Conservation (phyloP, 1,140 invertebrate species). For the Magallana gigas region DNA sequence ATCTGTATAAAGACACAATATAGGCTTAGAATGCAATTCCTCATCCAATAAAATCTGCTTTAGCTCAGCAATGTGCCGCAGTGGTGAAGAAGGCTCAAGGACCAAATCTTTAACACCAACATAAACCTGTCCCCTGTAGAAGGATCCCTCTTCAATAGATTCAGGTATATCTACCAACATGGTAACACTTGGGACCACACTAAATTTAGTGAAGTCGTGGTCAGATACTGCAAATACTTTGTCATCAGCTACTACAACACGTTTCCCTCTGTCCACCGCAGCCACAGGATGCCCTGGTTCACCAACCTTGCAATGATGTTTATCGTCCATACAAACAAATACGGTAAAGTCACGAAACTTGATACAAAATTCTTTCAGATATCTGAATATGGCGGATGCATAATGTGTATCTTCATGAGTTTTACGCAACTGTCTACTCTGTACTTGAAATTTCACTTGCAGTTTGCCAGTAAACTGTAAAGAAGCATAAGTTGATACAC, state of each 20-base stretch:
- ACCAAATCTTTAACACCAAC: conserved; percentile 8
- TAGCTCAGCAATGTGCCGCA: background rate
- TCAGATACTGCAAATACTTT: conserved; percentile 46
- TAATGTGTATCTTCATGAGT: conserved; percentile 63
- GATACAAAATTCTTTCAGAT: conserved; percentile 56
- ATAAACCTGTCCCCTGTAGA: background rate
- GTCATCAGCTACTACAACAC: conserved; percentile 51
- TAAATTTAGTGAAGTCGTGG: conserved; percentile 57
- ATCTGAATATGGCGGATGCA: conserved; percentile 56
- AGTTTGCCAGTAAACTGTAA: conserved; percentile 55
- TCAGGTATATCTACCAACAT: conserved; percentile 58
- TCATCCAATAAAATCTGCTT: background rate
- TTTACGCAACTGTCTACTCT: conserved; percentile 57
- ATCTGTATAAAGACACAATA: conserved; percentile 4
- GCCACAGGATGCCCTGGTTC: conserved; percentile 62
- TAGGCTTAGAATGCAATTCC: background rate
- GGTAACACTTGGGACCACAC: conserved; percentile 54
- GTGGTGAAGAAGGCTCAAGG: conserved; percentile 16
- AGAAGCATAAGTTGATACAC: conserved; percentile 29
- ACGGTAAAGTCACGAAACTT: conserved; percentile 53
- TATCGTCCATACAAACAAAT: conserved; percentile 62
- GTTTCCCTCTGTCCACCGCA: conserved; percentile 59
- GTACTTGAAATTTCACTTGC: conserved; percentile 59
- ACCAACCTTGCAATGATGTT: conserved; percentile 61
- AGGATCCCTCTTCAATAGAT: too few relatives aligned